These are phyloP conservation scores for Crioceris asparagi DNA, from an alignment of 2,888 invertebrate species.

Conservation along the genomic window DNA sequence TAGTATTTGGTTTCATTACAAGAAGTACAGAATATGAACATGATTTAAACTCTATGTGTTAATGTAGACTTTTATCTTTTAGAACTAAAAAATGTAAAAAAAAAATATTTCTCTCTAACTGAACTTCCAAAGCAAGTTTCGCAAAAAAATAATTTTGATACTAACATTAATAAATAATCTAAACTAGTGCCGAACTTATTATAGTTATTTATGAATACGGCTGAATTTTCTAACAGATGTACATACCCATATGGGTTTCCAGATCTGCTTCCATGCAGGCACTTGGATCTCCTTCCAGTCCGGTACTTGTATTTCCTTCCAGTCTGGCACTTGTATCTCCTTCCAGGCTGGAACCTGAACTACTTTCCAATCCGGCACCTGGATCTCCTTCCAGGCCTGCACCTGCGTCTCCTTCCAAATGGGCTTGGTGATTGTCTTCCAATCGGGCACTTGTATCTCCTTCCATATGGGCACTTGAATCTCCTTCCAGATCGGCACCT, in stretches of 20 bases:
- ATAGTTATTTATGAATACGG: no score
- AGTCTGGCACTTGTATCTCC: constrained; percentile 58
- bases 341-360: constrained; percentile 60
- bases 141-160: no score
- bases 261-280: constrained; percentile 53
- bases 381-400: constrained; percentile 66
- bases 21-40: no score
- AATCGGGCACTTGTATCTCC: constrained; percentile 65
- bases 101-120: no score
- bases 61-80: no score
- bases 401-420: constrained; percentile 72
- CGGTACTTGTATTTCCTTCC: constrained; percentile 56
- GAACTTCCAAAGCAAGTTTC: no score
- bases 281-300: constrained; percentile 54
- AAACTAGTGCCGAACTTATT: no score
- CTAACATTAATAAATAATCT: no score
- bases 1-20: no score
- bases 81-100: no score
- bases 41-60: no score
- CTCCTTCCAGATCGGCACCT: constrained; percentile 55
- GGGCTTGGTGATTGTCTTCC: constrained; percentile 62
- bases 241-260: constrained; percentile 48
- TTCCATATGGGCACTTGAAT: constrained; percentile 69
- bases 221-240: background rate
- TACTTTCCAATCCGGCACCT: constrained; percentile 62